Evolutionary conservation across 2,888 invertebrate species (phyloP), one percentile per base, ranked within the genome.

Genomic region (Biston betularia): DNA sequence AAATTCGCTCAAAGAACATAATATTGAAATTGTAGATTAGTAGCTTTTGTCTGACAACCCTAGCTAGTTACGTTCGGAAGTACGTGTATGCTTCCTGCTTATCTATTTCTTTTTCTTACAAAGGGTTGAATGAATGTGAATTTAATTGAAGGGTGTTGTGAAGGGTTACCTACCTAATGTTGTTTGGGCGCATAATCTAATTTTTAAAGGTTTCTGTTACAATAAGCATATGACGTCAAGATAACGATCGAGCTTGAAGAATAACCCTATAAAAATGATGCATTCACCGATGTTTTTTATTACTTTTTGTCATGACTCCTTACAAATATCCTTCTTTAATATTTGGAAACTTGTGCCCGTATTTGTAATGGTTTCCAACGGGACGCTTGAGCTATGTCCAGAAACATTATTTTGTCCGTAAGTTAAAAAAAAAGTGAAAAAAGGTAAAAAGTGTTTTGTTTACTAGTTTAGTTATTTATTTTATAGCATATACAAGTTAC

Each of bases 141-240:
- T 89, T 90, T 91, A 91, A 91, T 90, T 90, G 87, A 84, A 89
- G 91, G 89, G 88, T 83, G 79, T 78, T 83, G 77, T 77, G 77
- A 83, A 86, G 88, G 88, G 87, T 79, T 58, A 38, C 49, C 24
- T 58, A 40, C 40, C 46, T 57, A 56, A 57, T 57, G 78, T 80
- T 80, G 80, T 79, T 82, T 80, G 84, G 83, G 85, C 77, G 76
- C 80, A 78, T 69, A 65, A 73, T 73, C 66, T 69, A 69, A 71
- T 72, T 71, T 85, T 82, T 82, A 79, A 80, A 78, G 75, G 78
- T 78, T 80, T 82, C 75, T 73, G 65, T 71, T 72, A 75, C 71
- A 75, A 75, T 69, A 64, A 72, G 44, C 58, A 53, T 63, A 38
- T 59, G 49, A 57, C 52, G 48, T 68, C 57, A 68, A 59, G 63